Percentiles rank a stretch among this genome's conserved stretches.
These are phyloP conservation scores for Blastobasis lacticolella DNA, from an alignment of 2,888 invertebrate species.

Conservation along the genomic window DNA sequence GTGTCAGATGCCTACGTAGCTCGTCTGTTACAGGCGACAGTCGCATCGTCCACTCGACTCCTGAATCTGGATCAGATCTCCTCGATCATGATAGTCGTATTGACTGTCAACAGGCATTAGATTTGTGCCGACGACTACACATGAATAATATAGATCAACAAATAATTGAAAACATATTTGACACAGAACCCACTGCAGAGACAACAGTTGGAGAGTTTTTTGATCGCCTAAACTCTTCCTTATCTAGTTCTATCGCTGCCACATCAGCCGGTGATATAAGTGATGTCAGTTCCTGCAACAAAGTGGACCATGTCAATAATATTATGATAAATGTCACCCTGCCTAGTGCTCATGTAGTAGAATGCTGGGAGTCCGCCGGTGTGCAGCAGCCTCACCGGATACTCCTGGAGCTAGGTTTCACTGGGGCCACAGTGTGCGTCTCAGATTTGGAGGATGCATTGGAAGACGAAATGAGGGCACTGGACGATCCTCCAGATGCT, in stretches of 20 bases:
- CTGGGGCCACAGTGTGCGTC: constrained; percentile 71
- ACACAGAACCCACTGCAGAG: constrained; percentile 31
- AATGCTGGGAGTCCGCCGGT: constrained; percentile 83
- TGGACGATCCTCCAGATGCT: constrained; percentile 23
- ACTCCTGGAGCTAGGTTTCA: constrained; percentile 80
- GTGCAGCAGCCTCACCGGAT: constrained; percentile 78
- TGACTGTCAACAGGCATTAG: constrained; percentile 45
- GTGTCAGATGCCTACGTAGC: constrained; percentile 40
- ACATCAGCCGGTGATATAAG: neutral
- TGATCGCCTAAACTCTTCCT: constrained; percentile 46
- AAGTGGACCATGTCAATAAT: neutral
- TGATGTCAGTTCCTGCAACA: neutral
- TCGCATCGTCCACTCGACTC: constrained; percentile 13
- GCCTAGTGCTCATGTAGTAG: constrained; percentile 73
- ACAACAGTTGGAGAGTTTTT: constrained; percentile 66
- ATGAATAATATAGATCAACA: constrained; percentile 51
- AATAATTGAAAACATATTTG: constrained; percentile 50
- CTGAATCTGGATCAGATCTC: constrained; percentile 21
- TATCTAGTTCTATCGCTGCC: constrained; percentile 41
- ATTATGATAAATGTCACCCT: constrained; percentile 16
- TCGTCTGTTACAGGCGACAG: constrained; percentile 44
- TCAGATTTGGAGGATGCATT: constrained; percentile 78
- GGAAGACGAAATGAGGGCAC: constrained; percentile 76
- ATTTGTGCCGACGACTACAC: constrained; percentile 48
- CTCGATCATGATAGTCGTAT: constrained; percentile 51